A percentile compares a stretch with the other conserved stretches of the same genome.
These are phyloP conservation scores for Sterrhoptilus dennistouni DNA, from an alignment of 2,113 vertebrate genomes.

Conservation along the genomic window DNA sequence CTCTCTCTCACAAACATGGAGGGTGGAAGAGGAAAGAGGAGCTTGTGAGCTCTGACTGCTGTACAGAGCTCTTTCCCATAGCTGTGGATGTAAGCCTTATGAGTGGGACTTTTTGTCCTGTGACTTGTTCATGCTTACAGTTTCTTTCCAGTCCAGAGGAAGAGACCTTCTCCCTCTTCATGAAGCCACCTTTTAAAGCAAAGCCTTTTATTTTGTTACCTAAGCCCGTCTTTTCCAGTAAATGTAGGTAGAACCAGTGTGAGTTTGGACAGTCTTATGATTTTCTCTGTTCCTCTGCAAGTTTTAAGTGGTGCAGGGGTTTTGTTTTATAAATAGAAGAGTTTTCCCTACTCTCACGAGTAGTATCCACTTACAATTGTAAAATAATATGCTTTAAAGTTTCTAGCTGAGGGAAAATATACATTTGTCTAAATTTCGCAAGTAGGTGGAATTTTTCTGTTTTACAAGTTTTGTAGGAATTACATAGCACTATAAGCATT, in stretches of 20 bases:
- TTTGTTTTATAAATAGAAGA: neutral
- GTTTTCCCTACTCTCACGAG: neutral
- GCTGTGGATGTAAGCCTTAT: neutral
- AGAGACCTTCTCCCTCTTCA: neutral
- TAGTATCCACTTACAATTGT: neutral
- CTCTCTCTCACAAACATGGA: neutral
- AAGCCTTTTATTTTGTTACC: neutral
- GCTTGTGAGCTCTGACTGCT: accelerated
- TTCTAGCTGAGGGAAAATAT: neutral
- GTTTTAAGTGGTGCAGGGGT: neutral
- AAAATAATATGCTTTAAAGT: neutral
- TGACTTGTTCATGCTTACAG: neutral
- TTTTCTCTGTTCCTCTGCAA: neutral
- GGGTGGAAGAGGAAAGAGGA: neutral
- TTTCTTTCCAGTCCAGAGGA: neutral
- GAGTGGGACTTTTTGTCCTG: neutral
- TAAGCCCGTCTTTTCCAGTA: neutral
- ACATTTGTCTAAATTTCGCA: neutral
- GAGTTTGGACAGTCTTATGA: neutral
- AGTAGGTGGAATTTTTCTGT: neutral
- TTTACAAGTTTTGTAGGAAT: neutral
- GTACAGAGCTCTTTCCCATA: neutral
- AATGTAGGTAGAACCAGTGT: neutral
- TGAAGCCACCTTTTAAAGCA: neutral
- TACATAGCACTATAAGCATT: neutral